A percentile compares a stretch with the other conserved stretches of the same genome.
Conservation (phyloP, 2,797 vertebrate species). For the Iguana delicatissima region DNA sequence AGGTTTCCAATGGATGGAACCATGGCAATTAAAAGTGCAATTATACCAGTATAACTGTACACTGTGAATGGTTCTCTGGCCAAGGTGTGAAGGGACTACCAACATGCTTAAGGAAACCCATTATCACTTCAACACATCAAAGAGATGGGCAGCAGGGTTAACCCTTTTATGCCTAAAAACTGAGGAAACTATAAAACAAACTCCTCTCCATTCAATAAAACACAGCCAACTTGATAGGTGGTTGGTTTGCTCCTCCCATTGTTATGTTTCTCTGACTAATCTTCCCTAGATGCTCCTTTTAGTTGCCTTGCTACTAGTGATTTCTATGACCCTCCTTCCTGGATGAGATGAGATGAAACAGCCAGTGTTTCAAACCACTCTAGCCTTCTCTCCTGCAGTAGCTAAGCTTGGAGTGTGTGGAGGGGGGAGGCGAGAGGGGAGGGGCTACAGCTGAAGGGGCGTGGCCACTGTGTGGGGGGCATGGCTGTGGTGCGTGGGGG, state of each 20-base stretch:
- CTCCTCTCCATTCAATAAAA: neutral
- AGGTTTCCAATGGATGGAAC: too few relatives aligned
- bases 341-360: too few relatives aligned
- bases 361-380: neutral
- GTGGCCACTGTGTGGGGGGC: too few relatives aligned
- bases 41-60: neutral
- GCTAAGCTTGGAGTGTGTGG: too few relatives aligned
- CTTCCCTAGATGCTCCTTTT: neutral
- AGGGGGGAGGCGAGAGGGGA: too few relatives aligned
- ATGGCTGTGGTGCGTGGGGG: too few relatives aligned
- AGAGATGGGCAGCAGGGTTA: too few relatives aligned
- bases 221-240: neutral
- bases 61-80: too few relatives aligned
- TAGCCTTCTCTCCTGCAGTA: neutral
- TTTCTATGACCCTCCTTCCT: neutral
- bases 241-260: neutral
- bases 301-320: neutral
- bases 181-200: neutral
- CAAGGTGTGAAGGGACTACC: neutral
- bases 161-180: neutral
- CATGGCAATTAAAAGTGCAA: too few relatives aligned
- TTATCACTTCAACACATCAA: neutral
- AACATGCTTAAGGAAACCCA: neutral
- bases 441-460: too few relatives aligned
- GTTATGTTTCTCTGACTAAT: neutral